A percentile compares a stretch with the other conserved stretches of the same genome.
Evolutionary conservation across 1,140 invertebrate genomes (phyloP).

Genomic region (Megalopta genalis): DNA sequence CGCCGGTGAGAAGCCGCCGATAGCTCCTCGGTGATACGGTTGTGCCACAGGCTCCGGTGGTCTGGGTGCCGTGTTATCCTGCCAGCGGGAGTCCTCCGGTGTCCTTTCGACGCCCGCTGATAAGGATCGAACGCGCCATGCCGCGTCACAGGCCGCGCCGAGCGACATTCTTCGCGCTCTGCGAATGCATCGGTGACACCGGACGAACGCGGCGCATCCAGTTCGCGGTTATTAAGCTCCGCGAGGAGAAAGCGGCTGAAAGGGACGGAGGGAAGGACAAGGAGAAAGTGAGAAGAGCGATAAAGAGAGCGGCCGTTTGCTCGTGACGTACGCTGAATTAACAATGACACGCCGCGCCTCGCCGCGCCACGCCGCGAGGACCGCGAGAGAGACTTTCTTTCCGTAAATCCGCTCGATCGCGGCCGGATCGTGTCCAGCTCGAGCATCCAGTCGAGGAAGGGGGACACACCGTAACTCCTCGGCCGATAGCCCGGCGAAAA

Average conservation of each 20-base stretch:
- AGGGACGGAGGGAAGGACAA: neutral
- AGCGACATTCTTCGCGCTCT: too few relatives aligned
- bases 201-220: too few relatives aligned
- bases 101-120: constrained; percentile 41
- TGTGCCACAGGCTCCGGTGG: too few relatives aligned
- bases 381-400: neutral
- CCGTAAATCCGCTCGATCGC: neutral
- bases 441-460: neutral
- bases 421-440: neutral
- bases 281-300: constrained; percentile 28
- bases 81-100: constrained; percentile 17
- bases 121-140: neutral
- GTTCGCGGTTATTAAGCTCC: neutral
- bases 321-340: constrained; percentile 3
- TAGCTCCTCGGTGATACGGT: too few relatives aligned
- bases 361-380: too few relatives aligned
- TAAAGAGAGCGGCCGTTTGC: constrained; percentile 11
- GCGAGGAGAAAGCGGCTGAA: constrained; percentile 17
- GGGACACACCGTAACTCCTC: neutral
- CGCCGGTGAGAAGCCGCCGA: too few relatives aligned
- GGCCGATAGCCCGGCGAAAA: neutral
- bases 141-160: too few relatives aligned
- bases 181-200: too few relatives aligned
- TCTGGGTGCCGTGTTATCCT: constrained; percentile 28
- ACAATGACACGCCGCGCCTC: too few relatives aligned